A percentile compares a stretch with the other conserved stretches of the same genome.
Evolutionary conservation across 2,797 vertebrate genomes (phyloP).

Genomic region (Pseudochromis fuscus): DNA sequence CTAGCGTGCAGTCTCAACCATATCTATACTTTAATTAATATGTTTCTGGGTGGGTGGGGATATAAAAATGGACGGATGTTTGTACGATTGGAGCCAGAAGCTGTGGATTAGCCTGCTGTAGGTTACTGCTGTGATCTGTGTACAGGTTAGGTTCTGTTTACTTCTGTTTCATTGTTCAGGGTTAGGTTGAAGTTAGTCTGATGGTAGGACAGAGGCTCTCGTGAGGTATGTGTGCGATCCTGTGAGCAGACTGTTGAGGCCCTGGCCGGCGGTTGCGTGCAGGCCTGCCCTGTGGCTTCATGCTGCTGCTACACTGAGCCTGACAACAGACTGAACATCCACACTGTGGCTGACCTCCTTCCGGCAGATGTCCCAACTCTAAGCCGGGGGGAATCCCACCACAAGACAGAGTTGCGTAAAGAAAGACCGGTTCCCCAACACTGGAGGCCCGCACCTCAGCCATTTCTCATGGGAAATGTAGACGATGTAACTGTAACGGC

Average conservation of each 20-base stretch:
- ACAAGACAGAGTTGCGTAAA: constrained; percentile 89
- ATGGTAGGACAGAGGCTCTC: constrained; percentile 25
- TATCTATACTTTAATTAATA: no score
- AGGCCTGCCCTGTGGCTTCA: constrained; percentile 89
- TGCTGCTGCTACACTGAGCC: constrained; percentile 71
- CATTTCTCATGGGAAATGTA: constrained; percentile 50
- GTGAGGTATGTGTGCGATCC: constrained; percentile 34
- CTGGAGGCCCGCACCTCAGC: constrained; percentile 63
- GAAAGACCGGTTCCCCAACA: constrained; percentile 78
- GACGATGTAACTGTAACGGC: constrained; percentile 37
- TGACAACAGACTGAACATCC: constrained; percentile 87
- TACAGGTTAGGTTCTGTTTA: no score
- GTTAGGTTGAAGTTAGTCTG: neutral
- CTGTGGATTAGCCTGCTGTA: no score
- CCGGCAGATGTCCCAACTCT: constrained; percentile 93
- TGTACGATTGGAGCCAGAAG: no score
- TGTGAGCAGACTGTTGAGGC: constrained; percentile 75
- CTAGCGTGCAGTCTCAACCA: no score
- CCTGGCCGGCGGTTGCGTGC: constrained; percentile 81
- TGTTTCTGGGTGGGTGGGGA: no score
- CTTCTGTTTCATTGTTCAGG: neutral
- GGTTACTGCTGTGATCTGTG: no score
- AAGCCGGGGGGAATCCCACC: constrained; percentile 88
- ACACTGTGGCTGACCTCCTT: constrained; percentile 92
- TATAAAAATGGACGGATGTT: no score